Percentiles rank a stretch among this genome's conserved stretches.
Conservation (phyloP, 2,888 invertebrate species). For the Rhagium mordax region DNA sequence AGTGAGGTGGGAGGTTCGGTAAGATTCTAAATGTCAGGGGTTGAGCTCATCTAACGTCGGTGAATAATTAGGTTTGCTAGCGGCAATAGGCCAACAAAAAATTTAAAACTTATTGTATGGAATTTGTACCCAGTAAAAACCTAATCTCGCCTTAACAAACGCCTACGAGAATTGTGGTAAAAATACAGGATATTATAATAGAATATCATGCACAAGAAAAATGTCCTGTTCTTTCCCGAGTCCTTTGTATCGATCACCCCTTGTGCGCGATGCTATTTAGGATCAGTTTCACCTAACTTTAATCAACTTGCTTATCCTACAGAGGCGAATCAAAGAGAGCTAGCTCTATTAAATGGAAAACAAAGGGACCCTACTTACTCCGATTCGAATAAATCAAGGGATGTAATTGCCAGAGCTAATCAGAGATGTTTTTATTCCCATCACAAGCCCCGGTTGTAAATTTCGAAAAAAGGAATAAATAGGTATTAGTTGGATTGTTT, state of each 20-base stretch:
- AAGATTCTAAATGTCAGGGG: too few relatives aligned
- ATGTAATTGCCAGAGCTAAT: constrained; percentile 26
- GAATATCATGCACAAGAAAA: too few relatives aligned
- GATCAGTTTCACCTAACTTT: background rate
- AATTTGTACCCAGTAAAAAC: too few relatives aligned
- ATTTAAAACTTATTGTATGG: too few relatives aligned
- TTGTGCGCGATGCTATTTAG: background rate
- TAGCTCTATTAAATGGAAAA: constrained; percentile 19
- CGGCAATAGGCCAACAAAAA: too few relatives aligned
- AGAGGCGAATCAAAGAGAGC: constrained; percentile 1
- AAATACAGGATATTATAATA: background rate
- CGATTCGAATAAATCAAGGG: constrained; percentile 15
- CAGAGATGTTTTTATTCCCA: constrained; percentile 23
- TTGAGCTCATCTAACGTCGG: too few relatives aligned
- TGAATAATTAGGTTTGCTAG: too few relatives aligned
- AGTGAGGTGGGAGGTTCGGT: too few relatives aligned
- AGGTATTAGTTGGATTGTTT: constrained; percentile 22
- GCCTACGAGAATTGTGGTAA: background rate
- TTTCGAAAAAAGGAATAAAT: constrained; percentile 19
- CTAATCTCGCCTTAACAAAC: background rate
- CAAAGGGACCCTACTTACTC: constrained; percentile 13
- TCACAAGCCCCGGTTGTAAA: constrained; percentile 21
- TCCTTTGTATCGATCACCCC: background rate
- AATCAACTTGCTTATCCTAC: background rate
- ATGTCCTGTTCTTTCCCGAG: background rate